phyloP scores from a whole-genome alignment of 2,797 vertebrate species.

The Lepidocolaptes lacrymiger region DNA sequence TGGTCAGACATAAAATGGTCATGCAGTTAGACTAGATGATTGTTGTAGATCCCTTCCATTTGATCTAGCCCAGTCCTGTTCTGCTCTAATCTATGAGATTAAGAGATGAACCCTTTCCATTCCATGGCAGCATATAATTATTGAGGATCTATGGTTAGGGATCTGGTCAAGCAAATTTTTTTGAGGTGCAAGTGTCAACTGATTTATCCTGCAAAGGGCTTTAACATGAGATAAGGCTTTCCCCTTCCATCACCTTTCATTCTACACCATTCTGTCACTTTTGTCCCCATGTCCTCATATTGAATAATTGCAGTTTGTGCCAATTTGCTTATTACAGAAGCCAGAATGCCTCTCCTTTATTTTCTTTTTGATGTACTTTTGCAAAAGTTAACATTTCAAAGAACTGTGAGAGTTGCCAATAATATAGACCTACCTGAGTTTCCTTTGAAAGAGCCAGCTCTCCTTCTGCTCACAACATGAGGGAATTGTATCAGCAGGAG shows the following conservation, averaged over 20 bases:
- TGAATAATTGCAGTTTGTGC: background rate
- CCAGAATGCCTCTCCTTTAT: background rate
- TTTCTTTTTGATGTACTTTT: background rate
- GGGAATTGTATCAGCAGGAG: background rate
- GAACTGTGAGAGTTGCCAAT: background rate
- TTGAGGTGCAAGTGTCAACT: background rate
- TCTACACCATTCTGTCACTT: background rate
- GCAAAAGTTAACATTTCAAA: background rate
- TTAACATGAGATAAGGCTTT: background rate
- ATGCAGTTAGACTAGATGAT: background rate
- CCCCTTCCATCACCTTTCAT: background rate
- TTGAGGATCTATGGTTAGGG: background rate
- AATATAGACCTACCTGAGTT: background rate
- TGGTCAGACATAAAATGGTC: background rate
- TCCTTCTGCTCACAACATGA: background rate
- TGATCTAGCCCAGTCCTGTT: background rate
- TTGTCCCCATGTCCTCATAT: background rate
- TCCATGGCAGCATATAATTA: background rate
- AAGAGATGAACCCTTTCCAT: background rate
- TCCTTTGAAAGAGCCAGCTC: background rate
- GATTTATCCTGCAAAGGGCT: background rate
- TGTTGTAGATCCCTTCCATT: background rate
- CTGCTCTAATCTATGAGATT: background rate
- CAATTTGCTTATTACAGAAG: background rate
- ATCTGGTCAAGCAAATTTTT: background rate